Conservation (phyloP, 2,888 invertebrate genomes). For the Nomada fabriciana region DNA sequence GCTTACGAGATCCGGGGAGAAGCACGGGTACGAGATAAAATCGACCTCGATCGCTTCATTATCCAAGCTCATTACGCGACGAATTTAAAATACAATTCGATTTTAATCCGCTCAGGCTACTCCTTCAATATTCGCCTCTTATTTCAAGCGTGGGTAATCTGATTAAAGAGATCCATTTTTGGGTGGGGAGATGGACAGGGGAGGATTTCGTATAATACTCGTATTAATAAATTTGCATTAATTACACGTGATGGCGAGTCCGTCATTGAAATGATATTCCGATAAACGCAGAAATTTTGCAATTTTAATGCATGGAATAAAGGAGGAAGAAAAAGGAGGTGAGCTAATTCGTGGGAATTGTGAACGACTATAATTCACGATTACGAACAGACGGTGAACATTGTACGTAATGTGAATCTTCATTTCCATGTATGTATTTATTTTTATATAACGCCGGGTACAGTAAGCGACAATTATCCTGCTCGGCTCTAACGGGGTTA, state of each 20-base stretch:
- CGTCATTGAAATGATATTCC: slow-evolving; percentile 21
- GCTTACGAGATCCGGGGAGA: slow-evolving; percentile 9
- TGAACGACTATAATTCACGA: slow-evolving; percentile 12
- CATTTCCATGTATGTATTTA: slow-evolving; percentile 4
- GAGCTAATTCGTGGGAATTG: slow-evolving; percentile 3
- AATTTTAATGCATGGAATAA: neutral
- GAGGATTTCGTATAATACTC: slow-evolving; percentile 30
- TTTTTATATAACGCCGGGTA: slow-evolving; percentile 10
- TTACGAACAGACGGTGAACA: neutral
- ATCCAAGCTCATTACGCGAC: slow-evolving; percentile 19
- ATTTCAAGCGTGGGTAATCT: slow-evolving; percentile 27
- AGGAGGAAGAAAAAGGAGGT: neutral
- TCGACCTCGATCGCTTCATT: slow-evolving; percentile 6
- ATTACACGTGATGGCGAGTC: slow-evolving; percentile 9
- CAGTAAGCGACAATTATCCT: slow-evolving; percentile 8
- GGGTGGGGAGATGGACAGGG: neutral
- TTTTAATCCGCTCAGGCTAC: slow-evolving; percentile 38
- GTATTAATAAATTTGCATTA: slow-evolving; percentile 54
- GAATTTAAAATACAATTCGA: slow-evolving; percentile 44
- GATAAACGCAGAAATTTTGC: slow-evolving; percentile 4
- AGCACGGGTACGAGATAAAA: slow-evolving; percentile 16
- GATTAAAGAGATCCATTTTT: slow-evolving; percentile 27
- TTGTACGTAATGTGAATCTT: slow-evolving; percentile 18
- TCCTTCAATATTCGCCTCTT: slow-evolving; percentile 32
- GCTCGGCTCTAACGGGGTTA: neutral